Conservation (phyloP, 1,140 invertebrate genomes). For the Hylaeus volcanicus region DNA sequence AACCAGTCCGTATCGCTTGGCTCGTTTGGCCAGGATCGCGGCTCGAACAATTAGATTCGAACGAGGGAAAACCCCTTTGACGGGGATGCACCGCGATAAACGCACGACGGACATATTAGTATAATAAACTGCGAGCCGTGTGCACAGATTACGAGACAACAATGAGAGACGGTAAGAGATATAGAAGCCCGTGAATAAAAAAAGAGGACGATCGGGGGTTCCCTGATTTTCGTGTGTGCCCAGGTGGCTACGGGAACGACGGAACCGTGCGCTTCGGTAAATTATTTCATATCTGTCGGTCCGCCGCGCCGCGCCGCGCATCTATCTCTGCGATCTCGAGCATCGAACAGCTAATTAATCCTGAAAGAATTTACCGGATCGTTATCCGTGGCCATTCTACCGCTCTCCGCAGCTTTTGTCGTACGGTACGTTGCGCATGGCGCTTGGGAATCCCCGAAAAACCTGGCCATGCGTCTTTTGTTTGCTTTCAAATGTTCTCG, state of each 20-base stretch:
- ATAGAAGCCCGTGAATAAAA: slow-evolving; percentile 20
- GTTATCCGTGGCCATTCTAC: slow-evolving; percentile 17
- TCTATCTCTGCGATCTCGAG: slow-evolving; percentile 41
- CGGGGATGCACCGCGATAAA: slow-evolving; percentile 64
- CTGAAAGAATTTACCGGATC: slow-evolving; percentile 44
- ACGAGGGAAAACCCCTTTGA: slow-evolving; percentile 68
- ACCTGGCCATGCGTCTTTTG: too few relatives aligned
- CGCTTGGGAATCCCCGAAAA: too few relatives aligned
- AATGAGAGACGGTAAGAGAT: slow-evolving; percentile 48
- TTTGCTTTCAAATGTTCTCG: too few relatives aligned
- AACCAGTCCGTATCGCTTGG: slow-evolving; percentile 45
- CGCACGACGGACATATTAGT: slow-evolving; percentile 54
- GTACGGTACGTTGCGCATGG: neutral
- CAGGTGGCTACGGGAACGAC: slow-evolving; percentile 63
- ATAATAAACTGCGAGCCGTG: slow-evolving; percentile 54
- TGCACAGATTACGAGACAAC: slow-evolving; percentile 63
- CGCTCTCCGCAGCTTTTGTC: neutral
- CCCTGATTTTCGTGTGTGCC: slow-evolving; percentile 64
- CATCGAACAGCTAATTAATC: slow-evolving; percentile 27
- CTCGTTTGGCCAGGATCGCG: slow-evolving; percentile 21
- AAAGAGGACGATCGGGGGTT: neutral
- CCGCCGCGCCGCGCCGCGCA: neutral
- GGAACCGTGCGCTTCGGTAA: slow-evolving; percentile 58
- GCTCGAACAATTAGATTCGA: slow-evolving; percentile 65
- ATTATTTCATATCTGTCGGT: slow-evolving; percentile 70